phyloP scores from a whole-genome alignment of 30 jellyfish, hydroid and myxozoan genomes.

The Sanderia malayensis region DNA sequence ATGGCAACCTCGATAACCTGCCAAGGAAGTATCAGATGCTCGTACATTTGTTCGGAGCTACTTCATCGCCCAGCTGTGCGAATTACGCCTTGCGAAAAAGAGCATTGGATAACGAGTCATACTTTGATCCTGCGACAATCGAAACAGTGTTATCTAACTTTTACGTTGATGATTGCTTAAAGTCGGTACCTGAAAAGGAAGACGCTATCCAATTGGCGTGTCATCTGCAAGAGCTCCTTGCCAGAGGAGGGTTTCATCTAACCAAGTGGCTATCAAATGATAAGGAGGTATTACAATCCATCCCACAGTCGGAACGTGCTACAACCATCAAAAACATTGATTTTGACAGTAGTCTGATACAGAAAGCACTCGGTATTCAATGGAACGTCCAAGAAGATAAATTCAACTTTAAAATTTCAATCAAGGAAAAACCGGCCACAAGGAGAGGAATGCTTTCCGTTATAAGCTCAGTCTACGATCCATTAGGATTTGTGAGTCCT shows the following conservation, averaged over 20 bases:
- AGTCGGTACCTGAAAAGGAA: conserved; percentile 11
- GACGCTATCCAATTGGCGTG: conserved; percentile 26
- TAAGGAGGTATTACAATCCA: conserved; percentile 28
- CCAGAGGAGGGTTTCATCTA: conserved; percentile 54
- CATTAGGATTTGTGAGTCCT: conserved; percentile 30
- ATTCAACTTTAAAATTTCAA: not conserved
- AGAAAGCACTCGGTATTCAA: conserved; percentile 39
- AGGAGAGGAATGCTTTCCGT: conserved; percentile 25
- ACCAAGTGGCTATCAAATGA: conserved; percentile 45
- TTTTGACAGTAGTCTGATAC: conserved; percentile 37
- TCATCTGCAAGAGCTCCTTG: conserved; percentile 27
- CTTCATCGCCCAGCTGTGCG: conserved; percentile 69
- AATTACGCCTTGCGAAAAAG: conserved; percentile 51
- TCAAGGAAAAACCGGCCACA: conserved; percentile 9
- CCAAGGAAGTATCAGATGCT: conserved; percentile 48
- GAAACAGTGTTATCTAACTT: conserved; percentile 31
- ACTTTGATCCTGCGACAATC: conserved; percentile 10
- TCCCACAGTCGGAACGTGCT: conserved; percentile 46
- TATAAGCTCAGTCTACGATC: conserved; percentile 29
- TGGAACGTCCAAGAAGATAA: conserved; percentile 28
- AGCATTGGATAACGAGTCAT: conserved; percentile 26
- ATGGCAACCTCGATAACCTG: conserved; percentile 37
- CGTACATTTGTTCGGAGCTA: conserved; percentile 64
- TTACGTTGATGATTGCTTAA: conserved; percentile 60
- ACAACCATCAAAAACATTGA: conserved; percentile 17